These are phyloP conservation scores for Paedocypris sp. DNA, from an alignment of 2,113 vertebrate species.

Conservation along the genomic window DNA sequence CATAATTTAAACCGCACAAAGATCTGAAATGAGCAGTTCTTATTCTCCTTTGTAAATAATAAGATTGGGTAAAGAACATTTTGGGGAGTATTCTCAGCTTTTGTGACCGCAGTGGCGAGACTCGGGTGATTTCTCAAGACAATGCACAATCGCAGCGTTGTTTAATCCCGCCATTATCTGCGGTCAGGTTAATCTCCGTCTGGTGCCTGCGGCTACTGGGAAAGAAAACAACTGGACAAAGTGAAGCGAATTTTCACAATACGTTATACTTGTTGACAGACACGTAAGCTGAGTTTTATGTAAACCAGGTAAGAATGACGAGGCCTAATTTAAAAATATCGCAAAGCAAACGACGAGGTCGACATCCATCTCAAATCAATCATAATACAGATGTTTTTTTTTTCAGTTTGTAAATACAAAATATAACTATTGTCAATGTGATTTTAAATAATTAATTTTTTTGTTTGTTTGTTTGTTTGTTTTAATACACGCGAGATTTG, in stretches of 20 bases:
- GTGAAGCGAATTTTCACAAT: slow-evolving; percentile 2
- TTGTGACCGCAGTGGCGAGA: not conserved
- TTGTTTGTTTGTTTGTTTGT: too few species aligned
- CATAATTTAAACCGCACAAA: not conserved
- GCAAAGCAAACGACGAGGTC: too few species aligned
- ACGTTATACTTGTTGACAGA: slow-evolving; percentile 2
- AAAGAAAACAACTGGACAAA: slow-evolving; percentile 7
- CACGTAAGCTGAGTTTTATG: not conserved
- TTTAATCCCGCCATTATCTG: slow-evolving; percentile 43
- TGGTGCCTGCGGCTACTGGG: slow-evolving; percentile 8
- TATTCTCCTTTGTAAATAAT: slow-evolving; percentile 15
- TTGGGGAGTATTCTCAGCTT: not conserved
- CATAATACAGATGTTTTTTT: too few species aligned
- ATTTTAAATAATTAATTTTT: too few species aligned
- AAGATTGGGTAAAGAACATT: not conserved
- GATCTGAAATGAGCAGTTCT: slow-evolving; percentile 13
- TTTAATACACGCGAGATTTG: too few species aligned
- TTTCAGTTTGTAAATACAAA: too few species aligned
- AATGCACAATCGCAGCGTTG: slow-evolving; percentile 21
- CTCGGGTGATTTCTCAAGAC: slow-evolving; percentile 3
- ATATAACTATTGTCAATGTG: too few species aligned
- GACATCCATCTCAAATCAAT: too few species aligned
- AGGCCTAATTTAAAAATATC: too few species aligned
- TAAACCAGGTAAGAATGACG: slow-evolving; percentile 36
- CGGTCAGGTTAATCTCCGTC: slow-evolving; percentile 26